These are phyloP conservation scores for Melikaiella ostensackeni DNA, from an alignment of 2,888 invertebrate genomes.

Conservation along the genomic window DNA sequence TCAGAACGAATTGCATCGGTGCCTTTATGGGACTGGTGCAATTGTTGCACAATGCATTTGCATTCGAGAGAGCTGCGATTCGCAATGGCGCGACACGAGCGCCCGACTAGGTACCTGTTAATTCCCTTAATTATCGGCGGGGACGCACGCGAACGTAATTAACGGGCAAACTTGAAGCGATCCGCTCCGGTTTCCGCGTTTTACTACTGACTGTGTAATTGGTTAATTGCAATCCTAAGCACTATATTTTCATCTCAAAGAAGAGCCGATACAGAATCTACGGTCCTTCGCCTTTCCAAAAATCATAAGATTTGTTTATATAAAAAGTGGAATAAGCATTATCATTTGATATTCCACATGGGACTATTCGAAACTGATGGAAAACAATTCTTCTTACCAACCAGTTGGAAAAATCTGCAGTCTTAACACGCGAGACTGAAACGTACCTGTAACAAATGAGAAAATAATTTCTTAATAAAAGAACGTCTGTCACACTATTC, in stretches of 20 bases:
- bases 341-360: too few relatives aligned
- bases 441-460: background rate
- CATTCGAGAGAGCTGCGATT: slow-evolving; percentile 53
- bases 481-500: too few relatives aligned
- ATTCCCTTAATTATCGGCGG: slow-evolving; percentile 67
- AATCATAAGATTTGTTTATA: background rate
- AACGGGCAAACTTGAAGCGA: slow-evolving; percentile 57
- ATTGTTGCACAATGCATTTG: slow-evolving; percentile 65
- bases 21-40: slow-evolving; percentile 50
- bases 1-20: slow-evolving; percentile 64
- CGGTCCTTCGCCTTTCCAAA: background rate
- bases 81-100: slow-evolving; percentile 30
- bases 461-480: background rate
- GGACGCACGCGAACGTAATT: slow-evolving; percentile 61
- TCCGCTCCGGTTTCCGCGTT: slow-evolving; percentile 65
- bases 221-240: slow-evolving; percentile 42
- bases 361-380: too few relatives aligned
- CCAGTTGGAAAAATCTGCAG: background rate
- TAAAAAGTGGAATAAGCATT: too few relatives aligned
- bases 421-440: background rate
- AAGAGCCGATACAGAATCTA: background rate
- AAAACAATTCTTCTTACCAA: background rate
- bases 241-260: slow-evolving; percentile 28
- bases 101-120: slow-evolving; percentile 58
- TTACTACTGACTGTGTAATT: slow-evolving; percentile 39